Base-by-base conservation (phyloP, 1,140 invertebrate genomes). In the Atta cephalotes region DNA sequence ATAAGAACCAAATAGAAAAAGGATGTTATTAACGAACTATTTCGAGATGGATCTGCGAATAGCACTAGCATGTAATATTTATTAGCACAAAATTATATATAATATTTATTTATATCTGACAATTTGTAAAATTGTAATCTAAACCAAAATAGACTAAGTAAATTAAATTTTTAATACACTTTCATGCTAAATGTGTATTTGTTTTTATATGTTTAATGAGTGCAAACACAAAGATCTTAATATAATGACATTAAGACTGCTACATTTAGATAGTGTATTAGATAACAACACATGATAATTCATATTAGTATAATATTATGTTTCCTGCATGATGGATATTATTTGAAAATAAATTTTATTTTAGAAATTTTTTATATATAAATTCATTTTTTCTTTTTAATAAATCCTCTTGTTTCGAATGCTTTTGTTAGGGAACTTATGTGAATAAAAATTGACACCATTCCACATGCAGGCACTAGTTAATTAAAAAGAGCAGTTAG, bases 361-460 rank as follows among this genome's bases (percentile, higher is more conserved):
- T 70, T 14, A 35, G 9, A 68, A 7, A 68, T 68, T 70, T 25
- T 70, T 14, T 31, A 28, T 25, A 77, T 45, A 7, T 18, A 60
- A 16, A 49, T 25, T 7, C 3, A 65, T 10, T 4, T 28, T 28
- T 12, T 62, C 39, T 49, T 65, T 78, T 49, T 39, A 60, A 60
- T 35, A 16, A n/a, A 80, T 25, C 9, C 4, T 2, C 0, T 78
- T 10, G 39, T 5, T 35, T 68, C 7, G 5, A 53, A 21, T 16
- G 14, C 68, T 4, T 70, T 70, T 68, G 21, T 25, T 80, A 16
- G 28, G 31, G 49, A 3, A 71, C n/a, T 28, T 81, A 39, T 71
- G 51, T 58, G 31, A 81, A 58, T 31, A 39, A 5, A 81, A 18
- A 58, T 70, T 82, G 79, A 25, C 35, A 80, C 70, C 63, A 82